Evolutionary conservation across 2,888 invertebrate species (phyloP), one percentile per base, ranked within the genome.

Genomic region (Clivina fossor): DNA sequence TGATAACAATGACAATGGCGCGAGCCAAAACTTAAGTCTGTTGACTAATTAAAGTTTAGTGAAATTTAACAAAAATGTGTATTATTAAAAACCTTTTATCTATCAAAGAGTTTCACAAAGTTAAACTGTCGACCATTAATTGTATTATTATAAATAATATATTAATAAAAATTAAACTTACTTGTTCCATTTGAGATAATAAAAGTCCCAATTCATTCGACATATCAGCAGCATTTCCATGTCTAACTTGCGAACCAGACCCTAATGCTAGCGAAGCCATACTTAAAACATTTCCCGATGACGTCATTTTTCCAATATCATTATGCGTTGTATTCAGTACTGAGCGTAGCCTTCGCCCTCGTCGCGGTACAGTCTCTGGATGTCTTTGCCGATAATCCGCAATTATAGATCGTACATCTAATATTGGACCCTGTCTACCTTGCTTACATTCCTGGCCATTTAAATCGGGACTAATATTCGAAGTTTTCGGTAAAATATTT

Each of bases 321-420:
- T 67, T 69, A 67, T 76, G 24, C n/a, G 40, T 11, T 16, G 24
- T 56, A 22, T 78, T 78, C 13, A 78, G 59, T 58, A 78, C 72
- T 1, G 79, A 77, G 65, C 83, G 81, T 71, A 84, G 80, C 41
- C 85, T 72, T 19, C 84, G 76, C 3, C 84, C 84, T 62, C 86
- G 78, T 62, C 86, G 73, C 0, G 88, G 88, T 0, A 86, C 82
- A 3, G 82, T 76, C 61, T 90, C 88, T 0, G 88, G 87, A 72
- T 89, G 87, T 61, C 85, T 77, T 60, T 86, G 85, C 61, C 88
- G 80, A 67, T 88, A 88, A 68, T 90, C 90, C 0, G 88, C 89
- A 66, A 89, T 88, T 53, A 90, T 87, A 3, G 88, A 86, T 68
- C 88, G 84, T 0, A 90, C 90, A 69, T 91, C 89, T 57, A 89